Conservation (phyloP, 64 coral and sea anemone species). For the Exaiptasia diaphana region DNA sequence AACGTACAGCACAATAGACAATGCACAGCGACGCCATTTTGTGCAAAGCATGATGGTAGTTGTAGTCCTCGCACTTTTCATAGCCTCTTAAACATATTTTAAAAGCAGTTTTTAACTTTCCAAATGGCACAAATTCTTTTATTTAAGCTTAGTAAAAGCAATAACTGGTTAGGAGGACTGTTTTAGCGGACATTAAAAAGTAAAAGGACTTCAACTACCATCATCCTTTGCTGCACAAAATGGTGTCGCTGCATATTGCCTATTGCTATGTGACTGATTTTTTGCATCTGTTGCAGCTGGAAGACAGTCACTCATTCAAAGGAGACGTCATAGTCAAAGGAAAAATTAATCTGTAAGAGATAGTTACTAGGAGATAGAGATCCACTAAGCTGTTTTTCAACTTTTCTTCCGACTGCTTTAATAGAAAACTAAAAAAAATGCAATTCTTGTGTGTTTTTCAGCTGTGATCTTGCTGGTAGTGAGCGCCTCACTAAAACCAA, state of each 20-base stretch:
- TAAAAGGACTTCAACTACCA: neutral
- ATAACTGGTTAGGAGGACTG: too few relatives aligned
- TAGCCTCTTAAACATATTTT: too few relatives aligned
- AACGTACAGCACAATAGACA: too few relatives aligned
- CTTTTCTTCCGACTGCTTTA: neutral
- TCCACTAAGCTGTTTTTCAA: neutral
- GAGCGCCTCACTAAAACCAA: slow-evolving; percentile 88
- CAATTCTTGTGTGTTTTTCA: neutral
- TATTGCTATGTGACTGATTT: neutral
- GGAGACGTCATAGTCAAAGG: slow-evolving; percentile 89
- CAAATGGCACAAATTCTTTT: too few relatives aligned
- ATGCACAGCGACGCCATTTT: too few relatives aligned
- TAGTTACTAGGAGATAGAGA: neutral
- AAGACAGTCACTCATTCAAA: slow-evolving; percentile 65
- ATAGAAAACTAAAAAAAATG: neutral
- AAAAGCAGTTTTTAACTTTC: too few relatives aligned
- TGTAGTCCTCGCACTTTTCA: too few relatives aligned
- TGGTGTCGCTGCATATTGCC: neutral
- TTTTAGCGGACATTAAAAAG: neutral
- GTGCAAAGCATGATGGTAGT: too few relatives aligned
- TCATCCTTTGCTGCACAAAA: too few relatives aligned
- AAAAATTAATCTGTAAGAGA: slow-evolving; percentile 93
- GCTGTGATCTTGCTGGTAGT: slow-evolving; percentile 86
- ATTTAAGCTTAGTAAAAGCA: too few relatives aligned
- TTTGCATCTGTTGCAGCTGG: slow-evolving; percentile 30